Conservation (phyloP, 30 jellyfish, hydroid and myxozoan genomes). For the Cassiopea andromeda region DNA sequence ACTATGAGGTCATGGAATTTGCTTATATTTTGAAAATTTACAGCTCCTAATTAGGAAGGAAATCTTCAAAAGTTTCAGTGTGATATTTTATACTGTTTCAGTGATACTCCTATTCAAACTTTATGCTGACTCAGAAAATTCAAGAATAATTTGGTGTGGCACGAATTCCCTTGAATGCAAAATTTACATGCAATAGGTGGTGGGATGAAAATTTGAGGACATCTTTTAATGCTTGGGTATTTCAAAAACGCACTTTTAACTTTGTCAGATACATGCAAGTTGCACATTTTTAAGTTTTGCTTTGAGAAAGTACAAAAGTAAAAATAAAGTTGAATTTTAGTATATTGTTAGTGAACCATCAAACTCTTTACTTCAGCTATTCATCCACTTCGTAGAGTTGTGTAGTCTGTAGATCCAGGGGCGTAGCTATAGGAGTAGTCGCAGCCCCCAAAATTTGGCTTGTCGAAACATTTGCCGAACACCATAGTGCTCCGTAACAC, state of each 20-base stretch:
- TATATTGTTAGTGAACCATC: too few relatives aligned
- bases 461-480: too few relatives aligned
- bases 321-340: background rate
- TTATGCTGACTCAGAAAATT: slow-evolving; percentile 7
- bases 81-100: background rate
- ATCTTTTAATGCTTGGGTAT: background rate
- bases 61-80: background rate
- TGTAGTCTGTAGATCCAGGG: background rate
- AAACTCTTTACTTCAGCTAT: too few relatives aligned
- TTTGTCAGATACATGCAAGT: background rate
- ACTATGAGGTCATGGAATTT: slow-evolving; percentile 1
- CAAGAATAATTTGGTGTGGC: slow-evolving; percentile 6
- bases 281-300: background rate
- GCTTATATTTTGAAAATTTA: background rate
- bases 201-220: background rate
- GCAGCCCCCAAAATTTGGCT: too few relatives aligned
- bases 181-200: background rate
- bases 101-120: slow-evolving; percentile 7
- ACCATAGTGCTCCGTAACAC: too few relatives aligned
- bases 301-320: too few relatives aligned
- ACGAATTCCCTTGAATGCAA: background rate
- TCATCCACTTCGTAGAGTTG: too few relatives aligned
- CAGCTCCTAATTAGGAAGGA: background rate
- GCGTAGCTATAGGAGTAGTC: slow-evolving; percentile 25
- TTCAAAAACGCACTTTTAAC: slow-evolving; percentile 4